Base-by-base conservation (phyloP, 2,888 invertebrate genomes). In the Hypomecis atomaria region DNA sequence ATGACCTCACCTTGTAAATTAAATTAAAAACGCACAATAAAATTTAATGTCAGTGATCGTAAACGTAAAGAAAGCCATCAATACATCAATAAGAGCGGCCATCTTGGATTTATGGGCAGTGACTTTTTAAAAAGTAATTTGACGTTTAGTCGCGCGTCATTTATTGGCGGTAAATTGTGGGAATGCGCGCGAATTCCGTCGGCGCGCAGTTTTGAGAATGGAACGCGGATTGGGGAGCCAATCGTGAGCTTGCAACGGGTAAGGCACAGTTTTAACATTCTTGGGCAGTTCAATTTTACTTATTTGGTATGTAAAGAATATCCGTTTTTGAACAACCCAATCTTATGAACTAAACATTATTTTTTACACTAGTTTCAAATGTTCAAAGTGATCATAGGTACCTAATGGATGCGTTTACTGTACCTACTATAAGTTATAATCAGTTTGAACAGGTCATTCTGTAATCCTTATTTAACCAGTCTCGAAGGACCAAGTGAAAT, bases 31-130 rank as follows among this genome's bases (percentile, higher is more conserved):
- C 52, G 47, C 47, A 60, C 57, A 73, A 73, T 62, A 85, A 84
- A 84, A 79, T 78, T 60, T 59, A 62, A 65, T 62, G 50, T 66
- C 55, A 70, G 81, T 76, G 79, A 83, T 87, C 86, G 84, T 88
- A 85, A 88, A 86, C 86, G 84, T 87, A 85, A 89, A 86, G 81
- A 86, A 85, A 85, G 86, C 81, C 86, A 85, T 88, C 86, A 87
- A 86, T 65, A 84, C 86, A 85, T 88, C 86, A 87, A 86, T 65
- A 84, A 77, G 64, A 67, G 8, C 77, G 71, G 79, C 81, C 82
- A 84, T 84, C 81, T 83, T 78, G 78, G 40, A 70, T 86, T 90
- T 89, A 87, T 80, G 77, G 80, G 74, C 66, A 66, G 73, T 77
- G 78, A 65, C 78, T 79, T 76, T 77, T 78, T 73, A 80, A 82